Evolutionary conservation across 2,888 invertebrate species (phyloP).

Genomic region (Rhingia rostrata): DNA sequence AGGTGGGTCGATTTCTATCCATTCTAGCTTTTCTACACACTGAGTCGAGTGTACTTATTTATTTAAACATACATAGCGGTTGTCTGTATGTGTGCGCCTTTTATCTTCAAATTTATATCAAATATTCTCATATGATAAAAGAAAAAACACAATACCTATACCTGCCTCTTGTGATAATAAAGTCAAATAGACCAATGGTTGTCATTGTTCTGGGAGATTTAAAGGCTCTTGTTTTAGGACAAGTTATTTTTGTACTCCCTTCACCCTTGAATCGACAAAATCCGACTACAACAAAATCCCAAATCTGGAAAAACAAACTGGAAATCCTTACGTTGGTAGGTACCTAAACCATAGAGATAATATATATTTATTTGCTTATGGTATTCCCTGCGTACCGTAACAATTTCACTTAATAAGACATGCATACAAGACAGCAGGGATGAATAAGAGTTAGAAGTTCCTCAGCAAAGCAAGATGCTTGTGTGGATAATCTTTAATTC

Average conservation of each 20-base stretch:
- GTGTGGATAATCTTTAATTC: slow-evolving; percentile 66
- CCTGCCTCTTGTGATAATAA: slow-evolving; percentile 16
- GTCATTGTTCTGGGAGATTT: slow-evolving; percentile 41
- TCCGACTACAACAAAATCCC: slow-evolving; percentile 43
- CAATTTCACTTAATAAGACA: slow-evolving; percentile 54
- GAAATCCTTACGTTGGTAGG: slow-evolving; percentile 41
- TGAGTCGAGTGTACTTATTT: too few relatives aligned
- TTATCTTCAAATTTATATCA: slow-evolving; percentile 57
- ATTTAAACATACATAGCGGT: too few relatives aligned
- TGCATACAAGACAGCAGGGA: not conserved
- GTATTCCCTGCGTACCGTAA: slow-evolving; percentile 33
- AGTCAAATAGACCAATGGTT: slow-evolving; percentile 28
- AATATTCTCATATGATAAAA: slow-evolving; percentile 42
- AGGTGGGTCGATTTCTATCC: slow-evolving; percentile 27
- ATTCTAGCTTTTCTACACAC: slow-evolving; percentile 10
- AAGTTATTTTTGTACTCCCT: slow-evolving; percentile 17
- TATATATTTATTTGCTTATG: slow-evolving; percentile 64
- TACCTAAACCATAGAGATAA: slow-evolving; percentile 46
- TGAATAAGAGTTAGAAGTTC: slow-evolving; percentile 19
- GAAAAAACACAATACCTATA: slow-evolving; percentile 26
- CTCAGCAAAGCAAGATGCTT: slow-evolving; percentile 10
- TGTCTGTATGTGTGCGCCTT: not conserved
- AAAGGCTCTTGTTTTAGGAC: slow-evolving; percentile 32
- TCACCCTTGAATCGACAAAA: slow-evolving; percentile 4
- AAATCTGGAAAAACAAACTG: slow-evolving; percentile 55